These are phyloP conservation scores for Urophycis tenuis DNA, from an alignment of 2,797 vertebrate genomes.

Conservation along the genomic window DNA sequence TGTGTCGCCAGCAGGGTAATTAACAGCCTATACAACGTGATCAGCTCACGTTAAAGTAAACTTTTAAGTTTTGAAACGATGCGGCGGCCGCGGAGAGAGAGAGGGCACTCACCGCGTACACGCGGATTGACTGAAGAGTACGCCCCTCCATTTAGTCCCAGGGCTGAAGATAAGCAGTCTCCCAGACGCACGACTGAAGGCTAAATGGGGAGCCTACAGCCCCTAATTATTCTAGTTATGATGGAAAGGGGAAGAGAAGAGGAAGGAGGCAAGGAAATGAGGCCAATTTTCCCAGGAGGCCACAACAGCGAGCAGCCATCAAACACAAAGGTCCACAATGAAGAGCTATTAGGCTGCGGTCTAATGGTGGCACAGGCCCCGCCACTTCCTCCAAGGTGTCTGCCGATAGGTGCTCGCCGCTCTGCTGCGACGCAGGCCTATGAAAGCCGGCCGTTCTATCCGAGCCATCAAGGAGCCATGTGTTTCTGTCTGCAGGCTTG, in stretches of 20 bases:
- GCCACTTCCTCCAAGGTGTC: constrained; percentile 39
- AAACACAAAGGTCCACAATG: constrained; percentile 33
- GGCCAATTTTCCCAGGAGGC: constrained; percentile 49
- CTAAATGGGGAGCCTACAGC: constrained; percentile 26
- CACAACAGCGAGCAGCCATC: constrained; percentile 29
- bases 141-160: constrained; percentile 18
- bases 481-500: background rate
- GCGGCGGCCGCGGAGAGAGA: too few relatives aligned
- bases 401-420: background rate
- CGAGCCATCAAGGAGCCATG: background rate
- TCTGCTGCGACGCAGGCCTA: background rate
- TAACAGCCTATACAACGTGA: background rate
- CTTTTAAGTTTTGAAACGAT: background rate
- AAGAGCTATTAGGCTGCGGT: constrained; percentile 35
- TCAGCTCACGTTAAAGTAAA: background rate
- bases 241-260: constrained; percentile 13
- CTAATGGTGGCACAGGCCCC: constrained; percentile 29
- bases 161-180: background rate
- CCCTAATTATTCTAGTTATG: constrained; percentile 24
- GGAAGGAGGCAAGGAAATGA: constrained; percentile 60
- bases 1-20: background rate
- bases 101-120: background rate
- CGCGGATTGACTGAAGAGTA: constrained; percentile 13
- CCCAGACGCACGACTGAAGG: constrained; percentile 1
- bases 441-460: background rate